Conservation (phyloP, 2,888 invertebrate species). For the Ophion obscuratus region DNA sequence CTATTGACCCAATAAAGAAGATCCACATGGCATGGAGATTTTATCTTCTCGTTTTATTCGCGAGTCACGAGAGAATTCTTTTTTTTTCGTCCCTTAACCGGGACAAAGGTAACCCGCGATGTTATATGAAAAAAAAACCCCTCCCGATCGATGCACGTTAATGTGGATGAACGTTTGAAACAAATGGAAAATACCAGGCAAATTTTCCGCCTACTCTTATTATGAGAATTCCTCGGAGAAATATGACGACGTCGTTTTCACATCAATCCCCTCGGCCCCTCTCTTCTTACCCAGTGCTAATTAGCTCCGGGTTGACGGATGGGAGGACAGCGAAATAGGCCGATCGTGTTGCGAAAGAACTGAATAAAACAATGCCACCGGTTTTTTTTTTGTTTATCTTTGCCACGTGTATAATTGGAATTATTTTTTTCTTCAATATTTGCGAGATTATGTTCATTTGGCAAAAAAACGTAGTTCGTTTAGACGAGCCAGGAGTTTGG, state of each 20-base stretch:
- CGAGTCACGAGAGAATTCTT: constrained; percentile 3
- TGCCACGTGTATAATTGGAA: not conserved
- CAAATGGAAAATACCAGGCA: constrained; percentile 22
- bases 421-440: constrained; percentile 20
- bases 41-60: not conserved
- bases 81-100: constrained; percentile 15
- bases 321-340: constrained; percentile 11
- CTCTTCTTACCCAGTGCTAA: constrained; percentile 25
- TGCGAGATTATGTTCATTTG: not conserved
- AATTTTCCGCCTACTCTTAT: constrained; percentile 30
- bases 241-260: constrained; percentile 43
- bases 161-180: not conserved
- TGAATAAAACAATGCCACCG: constrained; percentile 1
- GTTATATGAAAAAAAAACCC: not conserved
- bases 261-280: constrained; percentile 24
- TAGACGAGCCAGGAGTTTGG: too few relatives aligned
- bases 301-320: constrained; percentile 29
- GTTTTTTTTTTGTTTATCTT: not conserved
- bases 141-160: constrained; percentile 21
- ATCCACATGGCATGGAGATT: not conserved
- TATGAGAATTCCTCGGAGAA: constrained; percentile 39
- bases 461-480: not conserved
- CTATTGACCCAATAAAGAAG: not conserved
- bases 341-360: constrained; percentile 22
- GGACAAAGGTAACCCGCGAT: not conserved